Base-by-base conservation (phyloP, 2,113 vertebrate genomes). In the Notothenia rossii region DNA sequence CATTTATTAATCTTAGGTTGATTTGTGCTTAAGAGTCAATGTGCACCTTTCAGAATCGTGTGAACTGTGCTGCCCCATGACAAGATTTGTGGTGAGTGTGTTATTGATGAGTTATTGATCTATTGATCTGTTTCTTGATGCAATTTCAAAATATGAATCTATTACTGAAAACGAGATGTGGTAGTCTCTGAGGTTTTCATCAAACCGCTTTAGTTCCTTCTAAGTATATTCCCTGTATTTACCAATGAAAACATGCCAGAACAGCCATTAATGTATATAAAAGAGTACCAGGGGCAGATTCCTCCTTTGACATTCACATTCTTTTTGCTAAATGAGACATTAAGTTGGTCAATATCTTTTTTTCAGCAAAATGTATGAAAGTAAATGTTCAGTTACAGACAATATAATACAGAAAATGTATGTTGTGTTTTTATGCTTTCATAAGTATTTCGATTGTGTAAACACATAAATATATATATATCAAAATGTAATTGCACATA, bases 61-160 rank as follows among this genome's bases (percentile, higher is more conserved):
- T 60, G 15, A 22, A 46, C 53, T 33, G 10, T 51, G 36, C 13
- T 25, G 55, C 2, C 2, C 7, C 22, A 60, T 50, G 18, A n/a
- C 1, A n/a, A 29, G 33, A 61, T 67, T 48, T 50, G 12, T 65
- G 36, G 7, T 75, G 53, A 75, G 59, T 40, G 49, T 54, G 12
- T 59, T 59, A 7, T 11, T 40, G 13, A 15, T 22, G 62, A 13
- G 11, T 63, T 29, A 29, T 81, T 79, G 74, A 88, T 79, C 20
- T 77, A 87, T 82, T 76, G 64, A 85, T 75, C 15, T 67, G 62
- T 82, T 81, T 70, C 7, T 22, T 48, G 46, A 33, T 7, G 9
- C 10, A 36, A 68, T 54, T 71, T 68, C 11, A 29, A 75, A 75
- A 75, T 45, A 43, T 50, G 5, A 29, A 49, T 73, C 25, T 22